A percentile compares a stretch with the other conserved stretches of the same genome.
Evolutionary conservation across 2,113 vertebrate species (phyloP).

Genomic region (Herpetotheres cachinnans): DNA sequence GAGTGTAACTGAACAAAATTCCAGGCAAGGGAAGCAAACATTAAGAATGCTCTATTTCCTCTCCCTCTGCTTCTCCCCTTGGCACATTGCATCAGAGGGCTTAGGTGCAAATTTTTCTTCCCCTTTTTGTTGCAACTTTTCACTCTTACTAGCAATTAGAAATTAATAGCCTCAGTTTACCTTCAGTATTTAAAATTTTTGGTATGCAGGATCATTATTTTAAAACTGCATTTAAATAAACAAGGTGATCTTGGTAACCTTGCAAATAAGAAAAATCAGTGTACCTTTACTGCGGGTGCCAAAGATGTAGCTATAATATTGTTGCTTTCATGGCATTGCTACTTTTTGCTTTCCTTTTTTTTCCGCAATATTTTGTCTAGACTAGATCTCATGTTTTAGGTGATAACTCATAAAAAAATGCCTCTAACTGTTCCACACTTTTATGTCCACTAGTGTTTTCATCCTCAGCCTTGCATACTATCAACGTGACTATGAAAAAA

Average conservation of each 20-base stretch:
- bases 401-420: not conserved
- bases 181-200: not conserved
- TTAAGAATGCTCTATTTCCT: not conserved
- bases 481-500: not conserved
- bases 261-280: accelerated
- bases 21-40: not conserved
- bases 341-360: not conserved
- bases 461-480: not conserved
- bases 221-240: not conserved
- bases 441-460: not conserved
- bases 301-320: not conserved
- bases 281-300: not conserved
- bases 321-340: not conserved
- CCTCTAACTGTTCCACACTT: not conserved
- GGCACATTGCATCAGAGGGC: not conserved
- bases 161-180: not conserved
- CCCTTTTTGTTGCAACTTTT: not conserved
- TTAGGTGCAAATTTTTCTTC: not conserved
- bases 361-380: not conserved
- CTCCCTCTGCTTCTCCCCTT: not conserved
- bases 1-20: not conserved
- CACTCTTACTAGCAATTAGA: not conserved
- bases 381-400: not conserved
- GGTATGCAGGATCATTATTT: not conserved
- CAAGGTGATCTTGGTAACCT: not conserved